Evolutionary conservation across 2,888 invertebrate species (phyloP), one percentile per base, ranked within the genome.

Genomic region (Tachystola acroxantha): DNA sequence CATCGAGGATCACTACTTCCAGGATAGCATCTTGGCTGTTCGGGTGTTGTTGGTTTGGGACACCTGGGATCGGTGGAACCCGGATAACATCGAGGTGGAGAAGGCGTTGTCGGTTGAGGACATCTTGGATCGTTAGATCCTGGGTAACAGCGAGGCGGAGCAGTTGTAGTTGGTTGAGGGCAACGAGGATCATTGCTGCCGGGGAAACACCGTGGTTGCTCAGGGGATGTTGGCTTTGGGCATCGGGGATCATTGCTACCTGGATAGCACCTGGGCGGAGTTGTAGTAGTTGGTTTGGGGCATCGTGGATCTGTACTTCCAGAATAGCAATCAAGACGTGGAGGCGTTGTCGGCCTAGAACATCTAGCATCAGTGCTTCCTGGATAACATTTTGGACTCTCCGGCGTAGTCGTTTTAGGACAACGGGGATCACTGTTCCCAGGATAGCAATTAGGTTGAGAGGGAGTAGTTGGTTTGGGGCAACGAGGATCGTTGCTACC

Each of bases 401-500:
- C 44, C 0, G 60, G 63, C 34, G 71, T 33, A 55, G 46, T 26
- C 57, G 67, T 49, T 70, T 72, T 12, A 20, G 50, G 26, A 33
- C 61, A 25, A 49, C 68, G 41, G 2, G 74, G 67, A 36, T 70
- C 68, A 11, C 36, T 48, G 2, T 39, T 45, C 2, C 53, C 54
- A 1, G 53, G 55, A 34, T 42, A 64, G 33, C 62, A 65, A 4
- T 36, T 41, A 1, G 57, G 60, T 2, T 46, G 45, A 10, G 48
- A 40, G 1, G 64, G 63, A 29, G 75, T 42, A 0, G 73, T 45
- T 3, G 58, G 50, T 32, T 48, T 40, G 1, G 69, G 67, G 34
- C 73, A 74, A 26, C 67, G 48, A 1, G 56, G 64, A 56, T 55
- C 76, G 50, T 48, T 44, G 12, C 50, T 56, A 1, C 57, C 57